Conservation (phyloP, 2,888 invertebrate species). For the Mongoloraphidia duomilia region DNA sequence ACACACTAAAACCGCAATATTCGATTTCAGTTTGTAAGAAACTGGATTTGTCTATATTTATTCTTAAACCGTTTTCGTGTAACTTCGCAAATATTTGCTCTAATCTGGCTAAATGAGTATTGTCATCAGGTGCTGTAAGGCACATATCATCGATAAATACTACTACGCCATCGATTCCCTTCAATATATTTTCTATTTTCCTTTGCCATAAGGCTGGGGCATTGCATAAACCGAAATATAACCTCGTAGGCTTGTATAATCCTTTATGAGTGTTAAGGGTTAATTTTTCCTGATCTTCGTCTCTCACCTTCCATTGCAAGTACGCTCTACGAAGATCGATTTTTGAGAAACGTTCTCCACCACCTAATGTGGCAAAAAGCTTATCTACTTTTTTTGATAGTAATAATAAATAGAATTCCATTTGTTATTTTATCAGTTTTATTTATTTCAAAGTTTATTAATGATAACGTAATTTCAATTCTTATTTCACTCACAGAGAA, state of each 20-base stretch:
- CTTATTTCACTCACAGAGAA: too few relatives aligned
- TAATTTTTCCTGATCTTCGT: neutral
- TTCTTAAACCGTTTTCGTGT: too few relatives aligned
- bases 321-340: slow-evolving; percentile 11
- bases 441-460: too few relatives aligned
- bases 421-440: too few relatives aligned
- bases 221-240: slow-evolving; percentile 19
- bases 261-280: slow-evolving; percentile 9
- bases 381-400: too few relatives aligned
- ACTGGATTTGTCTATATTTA: too few relatives aligned
- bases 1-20: too few relatives aligned
- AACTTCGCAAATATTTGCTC: slow-evolving; percentile 16
- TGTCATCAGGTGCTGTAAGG: slow-evolving; percentile 15
- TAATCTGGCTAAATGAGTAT: slow-evolving; percentile 13
- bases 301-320: slow-evolving; percentile 6
- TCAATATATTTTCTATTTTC: slow-evolving; percentile 17
- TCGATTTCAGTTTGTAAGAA: too few relatives aligned
- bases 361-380: slow-evolving; percentile 14
- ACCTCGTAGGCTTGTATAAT: slow-evolving; percentile 2
- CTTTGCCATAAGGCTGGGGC: slow-evolving; percentile 21
- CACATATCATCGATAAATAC: slow-evolving; percentile 18
- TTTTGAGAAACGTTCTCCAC: slow-evolving; percentile 17
- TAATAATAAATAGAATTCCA: too few relatives aligned
- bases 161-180: slow-evolving; percentile 16
- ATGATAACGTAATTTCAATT: too few relatives aligned